Conservation (phyloP, 2,113 vertebrate genomes). For the Aix galericulata region DNA sequence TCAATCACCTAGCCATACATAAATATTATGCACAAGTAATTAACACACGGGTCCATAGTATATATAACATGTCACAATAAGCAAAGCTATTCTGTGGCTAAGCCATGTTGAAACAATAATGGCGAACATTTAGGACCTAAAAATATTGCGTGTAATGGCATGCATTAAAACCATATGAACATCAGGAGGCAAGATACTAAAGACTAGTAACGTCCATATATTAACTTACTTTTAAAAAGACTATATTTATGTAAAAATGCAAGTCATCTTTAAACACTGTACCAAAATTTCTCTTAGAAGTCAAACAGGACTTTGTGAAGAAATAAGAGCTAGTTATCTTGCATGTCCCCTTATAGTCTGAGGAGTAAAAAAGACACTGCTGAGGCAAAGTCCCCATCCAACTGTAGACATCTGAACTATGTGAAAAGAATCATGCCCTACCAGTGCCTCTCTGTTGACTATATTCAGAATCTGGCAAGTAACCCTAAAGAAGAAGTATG, state of each 20-base stretch:
- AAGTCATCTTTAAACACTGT: neutral
- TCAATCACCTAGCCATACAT: slow-evolving; percentile 85
- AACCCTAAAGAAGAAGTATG: neutral
- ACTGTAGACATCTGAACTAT: neutral
- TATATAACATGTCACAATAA: neutral
- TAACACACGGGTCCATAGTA: neutral
- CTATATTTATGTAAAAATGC: neutral
- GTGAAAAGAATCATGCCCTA: neutral
- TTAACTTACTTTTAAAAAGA: neutral
- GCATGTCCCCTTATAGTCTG: neutral
- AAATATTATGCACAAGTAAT: neutral
- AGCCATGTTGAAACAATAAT: neutral
- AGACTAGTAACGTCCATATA: neutral
- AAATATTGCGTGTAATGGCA: neutral
- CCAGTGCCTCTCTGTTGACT: neutral
- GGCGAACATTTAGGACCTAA: neutral
- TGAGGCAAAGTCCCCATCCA: neutral
- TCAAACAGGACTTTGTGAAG: neutral
- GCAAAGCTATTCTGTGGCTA: neutral
- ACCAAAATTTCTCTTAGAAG: neutral
- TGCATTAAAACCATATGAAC: neutral
- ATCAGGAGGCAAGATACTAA: neutral
- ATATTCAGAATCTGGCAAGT: neutral
- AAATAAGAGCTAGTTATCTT: neutral
- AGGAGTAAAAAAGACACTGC: neutral